Conservation (phyloP, 2,888 invertebrate genomes). For the Ecliptopera silaceata region DNA sequence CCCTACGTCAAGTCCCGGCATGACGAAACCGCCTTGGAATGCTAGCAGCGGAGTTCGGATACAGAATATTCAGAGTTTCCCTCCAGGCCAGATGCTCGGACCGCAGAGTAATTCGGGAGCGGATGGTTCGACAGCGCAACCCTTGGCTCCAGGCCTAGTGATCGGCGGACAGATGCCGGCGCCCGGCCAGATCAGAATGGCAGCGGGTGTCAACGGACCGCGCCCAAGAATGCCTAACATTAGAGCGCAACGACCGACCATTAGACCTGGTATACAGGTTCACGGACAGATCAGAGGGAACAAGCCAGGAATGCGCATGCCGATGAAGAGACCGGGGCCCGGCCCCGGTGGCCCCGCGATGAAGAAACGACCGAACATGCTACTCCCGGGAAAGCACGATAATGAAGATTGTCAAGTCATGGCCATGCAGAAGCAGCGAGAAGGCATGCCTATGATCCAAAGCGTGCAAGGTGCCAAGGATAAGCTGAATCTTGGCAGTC, state of each 20-base stretch:
- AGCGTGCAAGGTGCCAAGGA: constrained; percentile 87
- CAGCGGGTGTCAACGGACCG: constrained; percentile 56
- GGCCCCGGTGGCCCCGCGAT: constrained; percentile 51
- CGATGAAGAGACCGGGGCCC: constrained; percentile 65
- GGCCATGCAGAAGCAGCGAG: constrained; percentile 88
- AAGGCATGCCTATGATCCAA: constrained; percentile 88
- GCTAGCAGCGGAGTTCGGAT: constrained; percentile 58
- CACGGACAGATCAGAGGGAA: constrained; percentile 68
- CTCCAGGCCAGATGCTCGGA: constrained; percentile 58
- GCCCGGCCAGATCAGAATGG: constrained; percentile 68
- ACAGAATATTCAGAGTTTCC: constrained; percentile 74
- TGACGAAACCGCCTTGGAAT: constrained; percentile 57
- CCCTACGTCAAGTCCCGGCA: constrained; percentile 60
- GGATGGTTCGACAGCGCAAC: constrained; percentile 31
- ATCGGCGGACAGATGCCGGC: constrained; percentile 60
- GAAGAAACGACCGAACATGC: constrained; percentile 84
- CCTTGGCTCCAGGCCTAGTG: constrained; percentile 49
- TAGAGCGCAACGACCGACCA: constrained; percentile 61
- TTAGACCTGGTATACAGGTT: constrained; percentile 71
- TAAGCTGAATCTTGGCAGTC: constrained; percentile 87
- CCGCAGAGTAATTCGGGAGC: constrained; percentile 44
- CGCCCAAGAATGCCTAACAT: constrained; percentile 65
- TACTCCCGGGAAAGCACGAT: constrained; percentile 87
- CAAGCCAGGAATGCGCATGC: constrained; percentile 65
- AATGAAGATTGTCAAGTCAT: constrained; percentile 90